Evolutionary conservation across 1,140 invertebrate genomes (phyloP).

Genomic region (Zaprionus kolodkinae): DNA sequence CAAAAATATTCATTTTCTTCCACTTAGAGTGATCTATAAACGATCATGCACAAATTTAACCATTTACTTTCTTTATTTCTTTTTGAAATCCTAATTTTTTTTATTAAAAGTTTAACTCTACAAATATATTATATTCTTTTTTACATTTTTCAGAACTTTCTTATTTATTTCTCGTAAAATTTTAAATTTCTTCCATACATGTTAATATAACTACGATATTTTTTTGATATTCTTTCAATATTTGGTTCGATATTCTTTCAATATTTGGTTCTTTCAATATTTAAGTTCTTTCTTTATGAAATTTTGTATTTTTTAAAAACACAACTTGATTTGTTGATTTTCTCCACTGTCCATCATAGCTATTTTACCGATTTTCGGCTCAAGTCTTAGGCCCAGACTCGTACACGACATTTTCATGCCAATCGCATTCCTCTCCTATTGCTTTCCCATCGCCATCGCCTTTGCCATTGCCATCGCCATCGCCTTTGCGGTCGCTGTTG

Average conservation of each 20-base stretch:
- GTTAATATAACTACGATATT: no score
- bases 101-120: neutral
- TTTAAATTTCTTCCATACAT: no score
- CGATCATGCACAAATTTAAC: neutral
- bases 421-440: conserved; percentile 72
- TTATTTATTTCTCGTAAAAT: no score
- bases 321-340: neutral
- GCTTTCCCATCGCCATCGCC: conserved; percentile 36
- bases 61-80: conserved; percentile 1
- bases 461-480: neutral
- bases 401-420: conserved; percentile 73
- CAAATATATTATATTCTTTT: neutral
- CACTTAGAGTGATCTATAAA: neutral
- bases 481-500: conserved; percentile 16
- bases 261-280: no score
- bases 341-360: conserved; percentile 3
- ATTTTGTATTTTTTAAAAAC: no score
- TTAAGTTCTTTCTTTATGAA: no score
- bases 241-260: no score
- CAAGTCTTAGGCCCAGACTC: conserved; percentile 45
- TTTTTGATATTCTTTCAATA: no score
- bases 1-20: no score
- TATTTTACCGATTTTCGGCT: conserved; percentile 47
- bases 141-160: no score
- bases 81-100: neutral